These are phyloP conservation scores for Minunthozetes semirufus DNA, from an alignment of 2,888 invertebrate species.

Conservation along the genomic window DNA sequence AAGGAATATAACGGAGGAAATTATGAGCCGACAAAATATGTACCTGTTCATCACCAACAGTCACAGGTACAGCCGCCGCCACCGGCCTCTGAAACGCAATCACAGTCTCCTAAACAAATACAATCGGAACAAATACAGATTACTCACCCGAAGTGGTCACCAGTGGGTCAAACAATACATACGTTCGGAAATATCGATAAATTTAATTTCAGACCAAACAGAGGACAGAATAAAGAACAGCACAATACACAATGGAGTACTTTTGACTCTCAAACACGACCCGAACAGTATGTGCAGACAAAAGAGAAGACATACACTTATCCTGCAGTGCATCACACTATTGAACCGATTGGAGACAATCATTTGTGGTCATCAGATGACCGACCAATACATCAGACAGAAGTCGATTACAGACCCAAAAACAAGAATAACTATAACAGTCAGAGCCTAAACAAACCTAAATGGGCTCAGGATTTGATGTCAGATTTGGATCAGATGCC, in stretches of 20 bases:
- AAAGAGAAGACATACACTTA: neutral
- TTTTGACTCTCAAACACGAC: neutral
- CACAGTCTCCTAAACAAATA: neutral
- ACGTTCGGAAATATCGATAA: neutral
- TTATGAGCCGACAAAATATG: neutral
- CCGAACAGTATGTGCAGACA: neutral
- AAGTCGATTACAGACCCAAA: neutral
- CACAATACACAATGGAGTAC: neutral
- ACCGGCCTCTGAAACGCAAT: neutral
- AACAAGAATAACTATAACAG: neutral
- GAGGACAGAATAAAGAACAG: neutral
- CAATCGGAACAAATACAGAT: neutral
- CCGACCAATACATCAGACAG: neutral
- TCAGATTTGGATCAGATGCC: neutral
- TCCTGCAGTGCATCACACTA: neutral
- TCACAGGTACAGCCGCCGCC: neutral
- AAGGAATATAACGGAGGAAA: neutral
- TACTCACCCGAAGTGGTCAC: neutral
- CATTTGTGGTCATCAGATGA: slow-evolving; percentile 4
- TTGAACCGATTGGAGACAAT: neutral
- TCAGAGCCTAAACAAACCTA: neutral
- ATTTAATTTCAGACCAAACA: neutral
- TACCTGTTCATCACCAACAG: neutral
- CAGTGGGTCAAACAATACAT: neutral
- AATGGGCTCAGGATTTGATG: slow-evolving; percentile 12